Evolutionary conservation across 2,113 vertebrate genomes (phyloP), one percentile per base, ranked within the genome.

Genomic region (Pterocles burchelli): DNA sequence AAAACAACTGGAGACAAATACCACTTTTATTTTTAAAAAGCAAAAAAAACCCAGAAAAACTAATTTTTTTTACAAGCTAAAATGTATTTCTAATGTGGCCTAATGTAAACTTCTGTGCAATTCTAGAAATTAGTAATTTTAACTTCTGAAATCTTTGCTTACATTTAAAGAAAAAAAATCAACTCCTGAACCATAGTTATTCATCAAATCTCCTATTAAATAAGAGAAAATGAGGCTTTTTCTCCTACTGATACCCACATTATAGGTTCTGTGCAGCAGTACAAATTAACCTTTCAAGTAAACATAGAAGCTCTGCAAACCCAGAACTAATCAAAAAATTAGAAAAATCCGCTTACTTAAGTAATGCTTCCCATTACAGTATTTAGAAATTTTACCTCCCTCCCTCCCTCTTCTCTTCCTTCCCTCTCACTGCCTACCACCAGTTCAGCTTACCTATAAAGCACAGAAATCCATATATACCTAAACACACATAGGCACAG

Each of bases 341-440:
- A 93, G 95, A 97, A 96, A 93, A 96, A 88, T 66, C 86, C 9
- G n/a, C 75, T 95, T 68, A 91, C 43, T 96, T 87, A 95, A 65
- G 79, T 48, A 94, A 93, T 46, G 84, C 10, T 94, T 88, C 87
- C 94, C 76, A 78, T 77, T 92, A 49, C 34, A 36, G 48, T 62
- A 94, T 24, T 94, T 90, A 94, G 96, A 91, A 92, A 68, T 52
- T 88, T 65, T 84, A 88, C 25, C 51, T 52, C 59, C 36, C 49
- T 77, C 49, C 59, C 38, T 41, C 41, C 41, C 34, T 75, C 62
- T 58, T 54, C 76, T 54, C 20, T 71, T 75, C 51, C 70, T 52
- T 75, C 45, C 66, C 87, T 61, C 81, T 88, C 33, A 59, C 59
- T 72, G n/a, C 57, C 65, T 29, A 85, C 4, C 1, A 89, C 14